Percentiles rank a stretch among this genome's conserved stretches.
Evolutionary conservation across 2,113 vertebrate genomes (phyloP).

Genomic region (Kobus ellipsiprymnus): DNA sequence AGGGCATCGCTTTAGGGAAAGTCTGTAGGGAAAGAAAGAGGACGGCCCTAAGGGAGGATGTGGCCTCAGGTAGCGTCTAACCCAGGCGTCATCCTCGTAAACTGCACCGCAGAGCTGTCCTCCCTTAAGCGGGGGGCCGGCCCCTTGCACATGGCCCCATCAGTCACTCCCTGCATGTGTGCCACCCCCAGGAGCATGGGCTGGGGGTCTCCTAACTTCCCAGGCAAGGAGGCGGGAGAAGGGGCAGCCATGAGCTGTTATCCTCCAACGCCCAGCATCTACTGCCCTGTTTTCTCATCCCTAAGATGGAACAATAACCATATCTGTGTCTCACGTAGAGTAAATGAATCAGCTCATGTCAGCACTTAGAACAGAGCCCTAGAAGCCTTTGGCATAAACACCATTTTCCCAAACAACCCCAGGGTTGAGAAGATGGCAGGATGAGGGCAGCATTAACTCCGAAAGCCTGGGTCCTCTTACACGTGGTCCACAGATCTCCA

Average conservation of each 20-base stretch:
- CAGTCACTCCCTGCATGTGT: neutral
- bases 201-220: neutral
- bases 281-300: neutral
- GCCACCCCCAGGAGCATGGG: neutral
- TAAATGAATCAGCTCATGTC: neutral
- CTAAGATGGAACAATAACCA: neutral
- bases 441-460: rapidly evolving
- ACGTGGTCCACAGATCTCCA: neutral
- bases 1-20: neutral
- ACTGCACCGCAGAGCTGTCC: too few relatives aligned
- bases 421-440: neutral
- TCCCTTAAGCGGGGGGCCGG: neutral
- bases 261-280: neutral
- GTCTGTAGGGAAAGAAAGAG: neutral
- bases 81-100: rapidly evolving
- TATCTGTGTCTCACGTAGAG: neutral
- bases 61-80: neutral
- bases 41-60: neutral
- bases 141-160: neutral
- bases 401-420: neutral
- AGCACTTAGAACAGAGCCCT: neutral
- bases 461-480: neutral
- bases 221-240: neutral
- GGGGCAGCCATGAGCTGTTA: too few relatives aligned
- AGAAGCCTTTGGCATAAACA: too few relatives aligned